A percentile compares a stretch with the other conserved stretches of the same genome.
Evolutionary conservation across 2,888 invertebrate genomes (phyloP).

Genomic region (Lingula anatina): DNA sequence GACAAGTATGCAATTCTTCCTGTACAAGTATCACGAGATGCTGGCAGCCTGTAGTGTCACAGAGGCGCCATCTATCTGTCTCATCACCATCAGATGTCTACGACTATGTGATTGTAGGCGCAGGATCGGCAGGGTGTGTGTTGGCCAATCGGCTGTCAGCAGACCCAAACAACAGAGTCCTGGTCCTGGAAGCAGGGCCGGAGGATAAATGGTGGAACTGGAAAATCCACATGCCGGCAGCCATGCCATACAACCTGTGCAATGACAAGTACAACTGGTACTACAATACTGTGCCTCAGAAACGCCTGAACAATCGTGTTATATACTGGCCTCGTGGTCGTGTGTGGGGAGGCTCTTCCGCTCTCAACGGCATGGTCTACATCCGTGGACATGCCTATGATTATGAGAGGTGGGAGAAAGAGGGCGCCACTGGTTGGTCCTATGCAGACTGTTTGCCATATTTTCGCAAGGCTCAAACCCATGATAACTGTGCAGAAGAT

Average conservation of each 20-base stretch:
- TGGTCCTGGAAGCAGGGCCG: constrained; percentile 55
- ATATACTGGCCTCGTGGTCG: constrained; percentile 56
- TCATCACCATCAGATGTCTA: constrained; percentile 5
- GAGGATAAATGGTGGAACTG: constrained; percentile 54
- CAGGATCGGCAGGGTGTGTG: constrained; percentile 57
- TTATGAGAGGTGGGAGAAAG: constrained; percentile 71
- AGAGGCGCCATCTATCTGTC: neutral
- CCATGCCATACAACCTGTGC: constrained; percentile 56
- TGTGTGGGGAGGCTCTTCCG: constrained; percentile 78
- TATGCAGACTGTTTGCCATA: constrained; percentile 67
- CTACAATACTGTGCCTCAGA: constrained; percentile 55
- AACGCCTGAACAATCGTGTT: constrained; percentile 50
- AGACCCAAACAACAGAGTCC: constrained; percentile 38
- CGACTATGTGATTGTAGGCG: constrained; percentile 55
- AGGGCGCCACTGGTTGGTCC: constrained; percentile 78
- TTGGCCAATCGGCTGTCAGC: constrained; percentile 54
- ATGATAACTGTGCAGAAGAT: constrained; percentile 51
- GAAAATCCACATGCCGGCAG: constrained; percentile 58
- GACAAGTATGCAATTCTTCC: too few relatives aligned
- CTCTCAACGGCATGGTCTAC: constrained; percentile 77
- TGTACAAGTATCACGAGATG: too few relatives aligned
- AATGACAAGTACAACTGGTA: constrained; percentile 53
- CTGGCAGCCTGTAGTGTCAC: too few relatives aligned
- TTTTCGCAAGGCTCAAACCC: constrained; percentile 59
- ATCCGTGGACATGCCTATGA: constrained; percentile 70